Evolutionary conservation across 2,888 invertebrate genomes (phyloP).

Genomic region (Abscondita cerata): DNA sequence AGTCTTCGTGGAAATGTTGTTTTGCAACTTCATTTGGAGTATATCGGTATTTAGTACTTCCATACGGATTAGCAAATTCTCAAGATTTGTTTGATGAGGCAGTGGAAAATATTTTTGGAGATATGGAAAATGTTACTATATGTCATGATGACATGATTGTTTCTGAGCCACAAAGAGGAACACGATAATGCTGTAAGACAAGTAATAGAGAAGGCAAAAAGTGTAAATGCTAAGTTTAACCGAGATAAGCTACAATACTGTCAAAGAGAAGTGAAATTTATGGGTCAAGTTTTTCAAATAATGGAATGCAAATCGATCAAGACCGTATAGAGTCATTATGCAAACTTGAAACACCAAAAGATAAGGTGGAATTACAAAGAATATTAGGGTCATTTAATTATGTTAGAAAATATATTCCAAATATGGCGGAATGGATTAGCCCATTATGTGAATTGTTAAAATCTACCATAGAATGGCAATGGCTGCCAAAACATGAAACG

Average conservation of each 20-base stretch:
- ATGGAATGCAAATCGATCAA: constrained; percentile 19
- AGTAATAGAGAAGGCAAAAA: constrained; percentile 14
- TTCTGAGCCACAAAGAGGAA: background rate
- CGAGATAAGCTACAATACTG: constrained; percentile 36
- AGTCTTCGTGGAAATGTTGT: constrained; percentile 1
- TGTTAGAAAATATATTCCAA: background rate
- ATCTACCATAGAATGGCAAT: background rate
- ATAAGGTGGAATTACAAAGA: constrained; percentile 13
- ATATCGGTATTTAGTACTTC: constrained; percentile 8
- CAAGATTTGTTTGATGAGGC: constrained; percentile 14
- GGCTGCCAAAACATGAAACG: background rate
- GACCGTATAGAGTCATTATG: constrained; percentile 2
- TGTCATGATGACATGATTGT: constrained; percentile 29
- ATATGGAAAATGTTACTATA: constrained; percentile 31
- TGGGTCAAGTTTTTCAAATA: constrained; percentile 17
- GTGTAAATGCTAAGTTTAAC: constrained; percentile 34
- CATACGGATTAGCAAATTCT: constrained; percentile 38
- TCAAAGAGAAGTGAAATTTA: constrained; percentile 23
- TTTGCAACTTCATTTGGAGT: background rate
- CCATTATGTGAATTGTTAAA: background rate
- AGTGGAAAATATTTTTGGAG: constrained; percentile 15
- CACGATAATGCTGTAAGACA: too few species aligned
- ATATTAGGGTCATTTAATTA: constrained; percentile 16
- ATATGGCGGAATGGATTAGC: background rate
- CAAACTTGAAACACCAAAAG: background rate